Percentiles rank a stretch among this genome's conserved stretches.
Evolutionary conservation across 2,888 invertebrate genomes (phyloP).

Genomic region (Drosophila paranaensis): DNA sequence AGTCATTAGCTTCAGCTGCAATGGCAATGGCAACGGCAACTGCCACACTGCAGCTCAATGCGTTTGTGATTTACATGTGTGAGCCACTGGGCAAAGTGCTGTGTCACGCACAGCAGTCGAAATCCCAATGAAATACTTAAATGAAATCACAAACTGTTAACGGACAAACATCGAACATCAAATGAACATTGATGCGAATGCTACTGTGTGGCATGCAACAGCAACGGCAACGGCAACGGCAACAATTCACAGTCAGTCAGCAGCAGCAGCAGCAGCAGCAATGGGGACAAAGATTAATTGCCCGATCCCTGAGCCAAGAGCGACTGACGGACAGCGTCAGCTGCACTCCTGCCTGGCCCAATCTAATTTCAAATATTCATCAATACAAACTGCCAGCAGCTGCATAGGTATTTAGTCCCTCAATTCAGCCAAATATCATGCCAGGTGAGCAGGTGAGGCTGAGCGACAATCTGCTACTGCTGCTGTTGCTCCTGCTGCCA

Average conservation of each 20-base stretch:
- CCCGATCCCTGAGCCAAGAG: constrained; percentile 14
- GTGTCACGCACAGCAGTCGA: constrained; percentile 20
- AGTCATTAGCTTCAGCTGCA: constrained; percentile 62
- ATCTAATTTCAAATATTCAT: constrained; percentile 42
- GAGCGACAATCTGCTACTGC: background rate
- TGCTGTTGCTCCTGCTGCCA: background rate
- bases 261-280: constrained; percentile 8
- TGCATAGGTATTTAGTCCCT: constrained; percentile 4
- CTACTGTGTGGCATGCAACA: constrained; percentile 11
- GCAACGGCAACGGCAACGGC: background rate
- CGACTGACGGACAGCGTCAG: constrained; percentile 6
- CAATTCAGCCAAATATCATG: background rate
- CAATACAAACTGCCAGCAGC: constrained; percentile 35
- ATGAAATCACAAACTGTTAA: constrained; percentile 64
- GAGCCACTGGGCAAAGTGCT: constrained; percentile 41
- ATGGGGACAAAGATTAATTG: constrained; percentile 47
- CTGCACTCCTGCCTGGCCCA: constrained; percentile 14
- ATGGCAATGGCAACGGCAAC: constrained; percentile 6
- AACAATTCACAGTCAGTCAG: constrained; percentile 7
- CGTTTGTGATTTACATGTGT: constrained; percentile 60
- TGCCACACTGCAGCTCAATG: background rate
- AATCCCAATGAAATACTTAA: constrained; percentile 61
- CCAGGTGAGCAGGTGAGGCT: constrained; percentile 1
- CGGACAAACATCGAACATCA: constrained; percentile 57
- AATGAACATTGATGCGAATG: constrained; percentile 43